Evolutionary conservation across 1,140 invertebrate species (phyloP), one percentile per base, ranked within the genome.

Genomic region (Zaprionus capensis): DNA sequence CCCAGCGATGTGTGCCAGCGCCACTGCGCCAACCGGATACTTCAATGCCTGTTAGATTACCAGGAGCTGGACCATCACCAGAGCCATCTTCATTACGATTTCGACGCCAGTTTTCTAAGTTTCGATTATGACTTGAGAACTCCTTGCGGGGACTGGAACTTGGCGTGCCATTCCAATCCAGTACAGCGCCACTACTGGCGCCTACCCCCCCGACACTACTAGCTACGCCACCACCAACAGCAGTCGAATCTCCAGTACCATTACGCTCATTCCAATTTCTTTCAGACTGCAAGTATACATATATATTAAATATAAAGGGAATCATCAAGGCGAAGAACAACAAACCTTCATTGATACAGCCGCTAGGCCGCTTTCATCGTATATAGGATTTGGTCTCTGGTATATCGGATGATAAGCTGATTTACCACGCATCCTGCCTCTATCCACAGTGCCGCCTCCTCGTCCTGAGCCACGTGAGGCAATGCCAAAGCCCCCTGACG

Each of bases 101-200:
- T 76, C 95, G 91, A 78, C 95, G 91, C 95, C 95, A 95, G 92
- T 95, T 95, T 77, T 94, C 95, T 90, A 94, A 94, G 92, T 94
- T 94, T 36, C 94, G 93, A 55, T 93, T 93, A 92, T 94, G 94
- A 71, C 85, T 86, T 14, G 93, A 94, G 34, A 94, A 93, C 58
- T 95, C 96, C 78, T 95, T 95, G 53, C 95, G 93, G 3, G 95
- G 95, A 93, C 94, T 95, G 15, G 93, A 94, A 15, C 58, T 71
- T 26, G 90, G 81, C 0, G 94, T 94, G 2, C 93, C 94, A 67
- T 94, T 95, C 95, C 95, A 95, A 59, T 95, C 93, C 28, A 92
- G 93, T 0, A 46, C 58, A 2, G 94, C 94, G 74, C 58, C 22
- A 59, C 93, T 64, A 85, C 46, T 34, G 3, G 62, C 6, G 26